Evolutionary conservation across 1,140 invertebrate species (phyloP).

Genomic region (Brachionus plicatilis): DNA sequence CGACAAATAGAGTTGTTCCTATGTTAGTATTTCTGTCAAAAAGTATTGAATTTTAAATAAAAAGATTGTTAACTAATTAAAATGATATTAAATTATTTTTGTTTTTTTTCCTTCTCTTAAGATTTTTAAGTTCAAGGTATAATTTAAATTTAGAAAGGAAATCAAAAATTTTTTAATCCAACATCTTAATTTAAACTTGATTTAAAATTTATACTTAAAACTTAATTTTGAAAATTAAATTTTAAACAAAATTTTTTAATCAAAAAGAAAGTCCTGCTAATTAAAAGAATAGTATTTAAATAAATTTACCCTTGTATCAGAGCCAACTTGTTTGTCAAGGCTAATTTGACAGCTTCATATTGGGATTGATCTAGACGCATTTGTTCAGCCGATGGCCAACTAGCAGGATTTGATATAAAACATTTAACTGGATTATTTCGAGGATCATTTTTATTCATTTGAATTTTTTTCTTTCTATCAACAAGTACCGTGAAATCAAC

Average conservation of each 20-base stretch:
- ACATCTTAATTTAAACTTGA: no score
- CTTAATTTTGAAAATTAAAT: neutral
- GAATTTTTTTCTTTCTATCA: neutral
- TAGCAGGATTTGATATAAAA: slow-evolving; percentile 13
- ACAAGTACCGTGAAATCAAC: neutral
- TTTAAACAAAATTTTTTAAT: neutral
- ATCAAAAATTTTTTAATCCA: no score
- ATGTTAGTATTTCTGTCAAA: no score
- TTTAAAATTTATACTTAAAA: neutral
- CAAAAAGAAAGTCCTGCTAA: neutral
- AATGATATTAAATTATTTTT: no score
- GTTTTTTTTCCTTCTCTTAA: no score
- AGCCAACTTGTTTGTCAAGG: slow-evolving; percentile 58
- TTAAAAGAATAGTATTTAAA: slow-evolving; percentile 24
- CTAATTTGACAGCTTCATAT: slow-evolving; percentile 53
- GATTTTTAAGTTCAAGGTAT: no score
- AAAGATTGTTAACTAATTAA: no score
- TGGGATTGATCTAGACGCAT: slow-evolving; percentile 54
- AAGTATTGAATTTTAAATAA: no score
- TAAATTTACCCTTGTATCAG: slow-evolving; percentile 64
- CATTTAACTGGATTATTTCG: neutral
- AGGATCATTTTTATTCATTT: neutral
- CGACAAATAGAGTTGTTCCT: no score
- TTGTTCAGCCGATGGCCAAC: slow-evolving; percentile 46
- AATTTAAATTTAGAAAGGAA: no score